Evolutionary conservation across 2,113 vertebrate species (phyloP), one percentile per base, ranked within the genome.

Genomic region (Apeltes quadracus): DNA sequence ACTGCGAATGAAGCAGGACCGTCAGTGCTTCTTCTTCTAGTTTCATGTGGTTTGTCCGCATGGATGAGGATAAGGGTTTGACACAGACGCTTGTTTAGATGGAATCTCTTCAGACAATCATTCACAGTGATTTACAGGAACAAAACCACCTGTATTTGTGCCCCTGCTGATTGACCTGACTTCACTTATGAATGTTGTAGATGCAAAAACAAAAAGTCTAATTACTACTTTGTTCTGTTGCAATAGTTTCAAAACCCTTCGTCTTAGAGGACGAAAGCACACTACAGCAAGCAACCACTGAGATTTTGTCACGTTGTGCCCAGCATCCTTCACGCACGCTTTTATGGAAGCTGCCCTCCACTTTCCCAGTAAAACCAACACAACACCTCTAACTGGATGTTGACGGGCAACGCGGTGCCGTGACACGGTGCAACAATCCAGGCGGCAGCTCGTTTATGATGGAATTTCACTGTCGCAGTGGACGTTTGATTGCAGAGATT

Each of bases 1-100:
- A 18, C 27, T 57, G 67, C 61, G 46, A 72, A 68, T 5, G 38
- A 56, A 66, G 39, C 54, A 22, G 29, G 29, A 29, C 65, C 25
- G 14, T 70, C 23, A 15, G 58, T 56, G 51, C 64, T 70, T 25
- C 25, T 54, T 75, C 50, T 70, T 70, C 2, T 34, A 34, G 79
- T 80, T 85, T 69, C 74, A 65, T 53, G 39, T 72, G 69, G 80
- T 81, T 50, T 20, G 65, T 76, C 73, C 78, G 79, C 74, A 67
- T 1, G 48, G 34, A 51, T 34, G 32, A 36, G 79, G 76, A 83
- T 74, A 73, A 71, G 48, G 65, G 55, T 67, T 76, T 79, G 78
- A 80, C 80, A 65, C 61, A 38, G n/a, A 4, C 27, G 64, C 65
- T 23, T 43, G 13, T 57, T 72, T 36, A 48, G 70, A 74, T 73